A percentile compares a stretch with the other conserved stretches of the same genome.
Evolutionary conservation across 2,888 invertebrate species (phyloP).

Genomic region (Acronicta leporina): DNA sequence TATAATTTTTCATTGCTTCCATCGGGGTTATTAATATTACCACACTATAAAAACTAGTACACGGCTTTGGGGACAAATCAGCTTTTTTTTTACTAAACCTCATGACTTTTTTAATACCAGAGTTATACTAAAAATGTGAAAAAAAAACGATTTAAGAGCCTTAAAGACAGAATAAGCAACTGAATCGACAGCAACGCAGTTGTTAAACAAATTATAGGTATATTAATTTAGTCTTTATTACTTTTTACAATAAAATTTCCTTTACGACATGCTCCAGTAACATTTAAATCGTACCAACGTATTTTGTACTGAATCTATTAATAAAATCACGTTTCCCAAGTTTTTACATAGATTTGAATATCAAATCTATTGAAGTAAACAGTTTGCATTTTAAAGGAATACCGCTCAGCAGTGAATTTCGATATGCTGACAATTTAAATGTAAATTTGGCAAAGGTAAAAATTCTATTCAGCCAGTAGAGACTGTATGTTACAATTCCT

Average conservation of each 20-base stretch:
- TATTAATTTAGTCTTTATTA: constrained; percentile 23
- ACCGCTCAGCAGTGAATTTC: not conserved
- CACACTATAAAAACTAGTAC: constrained; percentile 11
- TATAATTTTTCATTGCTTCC: constrained; percentile 23
- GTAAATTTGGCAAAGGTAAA: not conserved
- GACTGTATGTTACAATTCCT: not conserved
- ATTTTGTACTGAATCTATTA: constrained; percentile 7
- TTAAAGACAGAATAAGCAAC: no score
- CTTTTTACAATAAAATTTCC: constrained; percentile 43
- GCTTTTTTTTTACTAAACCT: no score
- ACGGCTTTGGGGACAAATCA: not conserved
- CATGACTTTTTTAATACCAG: no score
- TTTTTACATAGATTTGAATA: constrained; percentile 3
- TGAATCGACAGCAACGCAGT: not conserved
- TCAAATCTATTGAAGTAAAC: not conserved
- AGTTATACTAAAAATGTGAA: no score
- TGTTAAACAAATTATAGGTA: not conserved
- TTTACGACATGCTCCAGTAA: constrained; percentile 35
- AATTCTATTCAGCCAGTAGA: not conserved
- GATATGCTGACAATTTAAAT: not conserved
- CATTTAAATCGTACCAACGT: constrained; percentile 1
- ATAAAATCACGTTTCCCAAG: not conserved
- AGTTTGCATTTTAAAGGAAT: not conserved
- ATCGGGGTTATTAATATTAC: constrained; percentile 11
- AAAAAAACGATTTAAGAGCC: no score